Evolutionary conservation across 1,140 invertebrate genomes (phyloP).

Genomic region (Ceratoteleas bidentatus): DNA sequence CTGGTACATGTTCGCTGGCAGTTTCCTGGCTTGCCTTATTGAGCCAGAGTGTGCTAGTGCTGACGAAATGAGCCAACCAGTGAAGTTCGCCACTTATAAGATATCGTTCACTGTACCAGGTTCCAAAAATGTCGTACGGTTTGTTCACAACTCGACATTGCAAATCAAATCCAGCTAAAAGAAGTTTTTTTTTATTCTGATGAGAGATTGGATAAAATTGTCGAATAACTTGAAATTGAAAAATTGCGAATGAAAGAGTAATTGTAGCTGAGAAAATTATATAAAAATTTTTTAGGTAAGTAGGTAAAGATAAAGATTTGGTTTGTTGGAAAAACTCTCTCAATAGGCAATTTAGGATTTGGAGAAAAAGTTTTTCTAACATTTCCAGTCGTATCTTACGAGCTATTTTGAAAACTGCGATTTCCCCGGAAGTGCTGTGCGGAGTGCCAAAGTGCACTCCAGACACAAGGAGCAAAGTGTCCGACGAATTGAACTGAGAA

Average conservation of each 20-base stretch:
- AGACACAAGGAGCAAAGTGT: slow-evolving; percentile 91
- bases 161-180: slow-evolving; percentile 86
- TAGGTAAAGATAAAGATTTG: too few relatives aligned
- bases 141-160: slow-evolving; percentile 92
- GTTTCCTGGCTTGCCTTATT: slow-evolving; percentile 92
- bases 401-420: slow-evolving; percentile 90
- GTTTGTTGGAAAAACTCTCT: too few relatives aligned
- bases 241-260: too few relatives aligned
- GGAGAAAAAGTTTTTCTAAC: too few relatives aligned
- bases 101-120: slow-evolving; percentile 93
- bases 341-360: too few relatives aligned
- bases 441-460: slow-evolving; percentile 92
- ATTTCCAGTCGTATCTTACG: too few relatives aligned
- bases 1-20: slow-evolving; percentile 90
- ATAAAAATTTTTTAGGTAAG: too few relatives aligned
- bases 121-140: slow-evolving; percentile 94
- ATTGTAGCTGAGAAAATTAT: too few relatives aligned
- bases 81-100: slow-evolving; percentile 90
- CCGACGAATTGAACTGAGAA: slow-evolving; percentile 92
- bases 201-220: too few relatives aligned
- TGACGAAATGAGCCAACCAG: slow-evolving; percentile 90
- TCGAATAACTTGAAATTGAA: slow-evolving; percentile 16
- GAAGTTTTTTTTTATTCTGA: neutral
- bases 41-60: slow-evolving; percentile 90
- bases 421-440: slow-evolving; percentile 91